Evolutionary conservation across 2,888 invertebrate genomes (phyloP), one percentile per base, ranked within the genome.

Genomic region (Dryadula phaetusa): DNA sequence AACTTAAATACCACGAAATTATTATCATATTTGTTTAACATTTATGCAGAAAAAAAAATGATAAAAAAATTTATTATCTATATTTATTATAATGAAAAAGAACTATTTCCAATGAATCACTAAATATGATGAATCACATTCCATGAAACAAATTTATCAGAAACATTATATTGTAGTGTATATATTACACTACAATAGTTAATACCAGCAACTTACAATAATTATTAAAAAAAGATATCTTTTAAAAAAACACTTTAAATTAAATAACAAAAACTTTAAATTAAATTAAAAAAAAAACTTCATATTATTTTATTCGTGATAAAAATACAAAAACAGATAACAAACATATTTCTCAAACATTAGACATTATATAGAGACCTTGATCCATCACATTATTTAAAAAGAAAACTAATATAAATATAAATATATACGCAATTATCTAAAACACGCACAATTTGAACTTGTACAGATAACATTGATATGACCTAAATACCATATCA

Each of bases 401-500:
- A 37, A 32, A 52, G 32, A 52, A 49, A 28, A 8, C n/a, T n/a
- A 25, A 16, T 8, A 2, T 8, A 49, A 25, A 16, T 49, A 44
- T 18, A 12, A 37, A 12, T n/a, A 32, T 32, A 32, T 32, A 49
- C 6, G 28, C 28, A 52, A 52, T 52, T 32, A 52, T 52, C 28
- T 52, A 32, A 52, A 52, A 4, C 14, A 49, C 25, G 16, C 28
- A 37, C 20, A 34, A 37, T 37, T 37, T 37, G 37, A 54, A 49
- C 52, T 64, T 34, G 18, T 32, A 44, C 10, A 60, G 47, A 58
- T 32, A 46, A 60, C 20, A 70, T 67, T 69, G 46, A 74, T 64
- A 62, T 77, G 81, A 62, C 78, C 82, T 75, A 80, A 70, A 79
- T 82, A 58, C 60, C 73, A 80, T 82, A 82, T 82, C 79, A 18